phyloP scores from a whole-genome alignment of 2,797 vertebrate genomes.

The Rhinogobio ventralis region DNA sequence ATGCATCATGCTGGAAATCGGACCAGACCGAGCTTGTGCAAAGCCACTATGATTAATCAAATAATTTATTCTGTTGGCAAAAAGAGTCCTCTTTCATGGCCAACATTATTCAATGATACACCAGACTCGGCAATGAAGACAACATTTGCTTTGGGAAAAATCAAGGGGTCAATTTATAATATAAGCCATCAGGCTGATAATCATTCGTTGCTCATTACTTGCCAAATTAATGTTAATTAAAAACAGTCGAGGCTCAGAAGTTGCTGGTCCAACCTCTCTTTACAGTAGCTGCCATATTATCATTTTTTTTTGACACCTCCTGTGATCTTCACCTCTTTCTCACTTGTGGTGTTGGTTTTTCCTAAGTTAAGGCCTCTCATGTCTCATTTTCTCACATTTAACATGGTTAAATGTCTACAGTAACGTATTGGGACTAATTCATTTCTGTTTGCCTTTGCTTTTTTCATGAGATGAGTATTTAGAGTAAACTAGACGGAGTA shows the following conservation, averaged over 20 bases:
- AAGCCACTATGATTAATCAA: constrained; percentile 41
- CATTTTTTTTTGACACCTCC: constrained; percentile 16
- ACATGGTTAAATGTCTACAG: constrained; percentile 54
- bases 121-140: constrained; percentile 13
- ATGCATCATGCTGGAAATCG: constrained; percentile 35
- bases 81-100: constrained; percentile 11
- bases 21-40: constrained; percentile 34
- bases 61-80: constrained; percentile 36
- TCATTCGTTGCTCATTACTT: constrained; percentile 17
- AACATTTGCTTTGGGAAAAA: constrained; percentile 41
- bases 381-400: constrained; percentile 50
- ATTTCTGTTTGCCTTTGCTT: constrained; percentile 43
- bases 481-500: not conserved
- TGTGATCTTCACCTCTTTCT: constrained; percentile 54
- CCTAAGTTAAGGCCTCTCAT: constrained; percentile 40
- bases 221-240: constrained; percentile 33
- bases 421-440: constrained; percentile 59
- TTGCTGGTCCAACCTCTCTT: not conserved
- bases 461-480: constrained; percentile 27
- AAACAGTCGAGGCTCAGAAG: constrained; percentile 4
- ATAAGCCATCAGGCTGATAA: constrained; percentile 22
- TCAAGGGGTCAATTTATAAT: constrained; percentile 31
- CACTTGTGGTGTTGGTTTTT: constrained; percentile 43
- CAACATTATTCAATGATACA: constrained; percentile 26
- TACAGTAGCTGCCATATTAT: constrained; percentile 31